Conservation (phyloP, 2,113 vertebrate species). For the Anser cygnoides region DNA sequence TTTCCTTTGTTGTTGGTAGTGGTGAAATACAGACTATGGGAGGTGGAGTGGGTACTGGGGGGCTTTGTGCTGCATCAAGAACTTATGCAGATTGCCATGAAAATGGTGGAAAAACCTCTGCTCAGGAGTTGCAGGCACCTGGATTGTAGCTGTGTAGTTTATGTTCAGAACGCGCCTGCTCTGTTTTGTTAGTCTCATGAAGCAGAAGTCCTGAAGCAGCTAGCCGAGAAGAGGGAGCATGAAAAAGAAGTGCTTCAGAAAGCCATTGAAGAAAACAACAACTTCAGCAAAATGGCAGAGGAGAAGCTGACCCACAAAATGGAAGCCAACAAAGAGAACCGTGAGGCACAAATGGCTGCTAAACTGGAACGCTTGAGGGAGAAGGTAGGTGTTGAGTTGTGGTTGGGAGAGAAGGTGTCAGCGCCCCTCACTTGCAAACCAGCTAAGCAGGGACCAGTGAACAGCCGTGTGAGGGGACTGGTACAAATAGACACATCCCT, state of each 20-base stretch:
- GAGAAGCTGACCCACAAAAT: constrained; percentile 96
- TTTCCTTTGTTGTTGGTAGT: not conserved
- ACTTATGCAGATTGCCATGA: not conserved
- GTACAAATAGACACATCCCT: rapidly evolving
- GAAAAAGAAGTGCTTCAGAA: constrained; percentile 96
- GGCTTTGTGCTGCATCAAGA: not conserved
- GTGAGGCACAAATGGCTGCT: constrained; percentile 90
- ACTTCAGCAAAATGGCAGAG: constrained; percentile 94
- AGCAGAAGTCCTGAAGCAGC: constrained; percentile 91
- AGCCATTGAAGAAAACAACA: constrained; percentile 91
- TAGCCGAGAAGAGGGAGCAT: constrained; percentile 94
- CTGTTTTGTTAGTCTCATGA: constrained; percentile 84
- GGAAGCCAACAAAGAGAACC: constrained; percentile 96
- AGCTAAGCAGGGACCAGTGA: no score
- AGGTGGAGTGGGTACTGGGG: not conserved
- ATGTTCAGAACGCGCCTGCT: not conserved
- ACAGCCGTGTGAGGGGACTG: rapidly evolving
- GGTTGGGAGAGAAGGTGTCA: not conserved
- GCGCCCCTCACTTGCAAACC: rapidly evolving
- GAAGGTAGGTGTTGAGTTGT: constrained; percentile 79
- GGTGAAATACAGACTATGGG: rapidly evolving
- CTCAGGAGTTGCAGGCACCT: rapidly evolving
- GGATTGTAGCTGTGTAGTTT: rapidly evolving
- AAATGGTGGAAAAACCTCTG: no score
- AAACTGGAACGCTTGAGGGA: constrained; percentile 94